phyloP scores from a whole-genome alignment of 2,113 vertebrate genomes.

The Pithys albifrons region DNA sequence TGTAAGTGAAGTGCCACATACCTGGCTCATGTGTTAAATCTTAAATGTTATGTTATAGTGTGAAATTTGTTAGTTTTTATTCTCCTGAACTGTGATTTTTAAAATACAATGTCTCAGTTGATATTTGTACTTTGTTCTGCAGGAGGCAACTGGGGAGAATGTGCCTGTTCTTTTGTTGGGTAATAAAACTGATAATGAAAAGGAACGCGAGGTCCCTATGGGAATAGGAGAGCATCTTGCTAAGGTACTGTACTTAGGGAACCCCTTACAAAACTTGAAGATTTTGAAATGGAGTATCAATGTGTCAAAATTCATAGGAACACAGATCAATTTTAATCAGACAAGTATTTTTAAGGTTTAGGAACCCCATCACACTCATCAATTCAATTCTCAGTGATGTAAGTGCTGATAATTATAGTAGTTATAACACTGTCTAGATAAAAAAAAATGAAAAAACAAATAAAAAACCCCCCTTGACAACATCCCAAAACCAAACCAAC shows the following conservation, averaged over 20 bases:
- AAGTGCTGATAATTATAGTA: background rate
- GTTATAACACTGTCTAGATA: background rate
- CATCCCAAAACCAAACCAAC: background rate
- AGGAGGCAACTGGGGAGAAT: slow-evolving; percentile 85
- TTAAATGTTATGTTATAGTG: background rate
- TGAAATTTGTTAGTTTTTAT: background rate
- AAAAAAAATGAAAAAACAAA: background rate
- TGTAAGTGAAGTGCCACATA: background rate
- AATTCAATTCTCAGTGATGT: background rate
- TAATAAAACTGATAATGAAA: slow-evolving; percentile 89
- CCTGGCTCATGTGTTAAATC: background rate
- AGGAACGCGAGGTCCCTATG: slow-evolving; percentile 81
- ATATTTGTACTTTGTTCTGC: slow-evolving; percentile 19
- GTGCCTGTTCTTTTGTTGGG: slow-evolving; percentile 86
- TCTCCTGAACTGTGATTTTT: background rate
- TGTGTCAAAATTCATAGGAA: background rate
- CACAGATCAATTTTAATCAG: background rate
- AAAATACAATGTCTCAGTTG: background rate
- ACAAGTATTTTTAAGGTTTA: background rate
- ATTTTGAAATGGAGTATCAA: background rate
- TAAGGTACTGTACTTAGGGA: slow-evolving; percentile 70
- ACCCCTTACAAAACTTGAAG: background rate
- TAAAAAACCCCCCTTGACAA: too few species aligned
- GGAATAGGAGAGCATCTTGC: slow-evolving; percentile 84
- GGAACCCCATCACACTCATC: background rate